These are phyloP conservation scores for Drosophila albomicans DNA, from an alignment of 1,140 invertebrate genomes.

Conservation along the genomic window DNA sequence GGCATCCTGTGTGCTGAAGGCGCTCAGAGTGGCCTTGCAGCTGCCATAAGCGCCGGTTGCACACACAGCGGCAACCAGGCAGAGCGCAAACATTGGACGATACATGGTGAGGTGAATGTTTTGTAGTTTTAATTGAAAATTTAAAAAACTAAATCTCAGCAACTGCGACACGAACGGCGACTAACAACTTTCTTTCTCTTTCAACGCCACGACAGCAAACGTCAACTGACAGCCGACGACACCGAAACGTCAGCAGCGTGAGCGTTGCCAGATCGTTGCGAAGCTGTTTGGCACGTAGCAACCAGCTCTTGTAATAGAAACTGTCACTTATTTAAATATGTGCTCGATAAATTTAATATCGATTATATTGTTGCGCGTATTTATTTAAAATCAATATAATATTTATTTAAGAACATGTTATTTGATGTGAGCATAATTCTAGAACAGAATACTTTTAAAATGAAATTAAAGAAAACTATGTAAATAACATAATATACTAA, in stretches of 20 bases:
- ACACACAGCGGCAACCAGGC: conserved; percentile 57
- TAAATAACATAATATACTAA: not conserved
- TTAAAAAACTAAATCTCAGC: conserved; percentile 4
- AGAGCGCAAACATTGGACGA: conserved; percentile 57
- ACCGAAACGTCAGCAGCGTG: not conserved
- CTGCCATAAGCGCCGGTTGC: conserved; percentile 80
- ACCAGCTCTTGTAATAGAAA: not conserved
- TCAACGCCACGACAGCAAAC: conserved; percentile 71
- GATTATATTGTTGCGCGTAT: not conserved
- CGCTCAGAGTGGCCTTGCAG: conserved; percentile 88
- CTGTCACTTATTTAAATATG: no score
- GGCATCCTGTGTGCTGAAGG: conserved; percentile 95
- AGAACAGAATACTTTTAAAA: no score
- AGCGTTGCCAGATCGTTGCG: not conserved
- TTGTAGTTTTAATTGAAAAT: conserved; percentile 53
- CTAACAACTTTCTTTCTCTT: conserved; percentile 47
- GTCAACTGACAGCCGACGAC: conserved; percentile 47
- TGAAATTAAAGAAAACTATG: no score
- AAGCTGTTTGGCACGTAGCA: conserved; percentile 2
- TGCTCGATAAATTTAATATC: not conserved
- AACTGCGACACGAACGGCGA: not conserved
- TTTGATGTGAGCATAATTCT: no score
- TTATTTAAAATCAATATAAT: not conserved
- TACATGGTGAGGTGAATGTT: conserved; percentile 49
- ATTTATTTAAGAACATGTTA: no score